Evolutionary conservation across 1,140 invertebrate genomes (phyloP), one percentile per base, ranked within the genome.

Genomic region (Frieseomelitta varia): DNA sequence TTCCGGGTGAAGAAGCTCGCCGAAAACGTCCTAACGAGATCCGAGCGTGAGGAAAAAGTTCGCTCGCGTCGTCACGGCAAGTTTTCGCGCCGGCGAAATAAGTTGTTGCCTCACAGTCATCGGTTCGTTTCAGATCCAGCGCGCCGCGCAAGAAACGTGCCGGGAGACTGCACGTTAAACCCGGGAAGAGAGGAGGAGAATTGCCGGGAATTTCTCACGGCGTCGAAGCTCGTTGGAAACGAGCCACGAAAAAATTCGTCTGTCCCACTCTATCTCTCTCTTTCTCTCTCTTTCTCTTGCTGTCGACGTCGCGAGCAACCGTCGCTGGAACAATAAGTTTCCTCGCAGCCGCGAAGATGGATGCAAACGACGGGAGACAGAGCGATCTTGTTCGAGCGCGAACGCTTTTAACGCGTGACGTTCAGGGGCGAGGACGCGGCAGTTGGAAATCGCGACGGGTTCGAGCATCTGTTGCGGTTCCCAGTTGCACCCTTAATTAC

Each of bases 381-480:
- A 80, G 58, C 19, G 56, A 84, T 80, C 72, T 63, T 21, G 71
- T 39, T 58, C 58, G 39, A 47, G 0, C 69, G 51, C 6, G 56
- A 68, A 81, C n/a, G 1, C 78, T 58, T 63, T 58, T n/a, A 56
- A 39, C 30, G n/a, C n/a, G n/a, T 6, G 10, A 21, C 55, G 51
- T 71, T 72, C 39, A 61, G 0, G 19, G 3, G 67, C 39, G 15
- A 34, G 69, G 56, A 56, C 58, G 80, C 63, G 73, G 73, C 47
- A 79, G 77, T 78, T 81, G 51, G 75, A 61, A 85, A 85, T 88
- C 86, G 86, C 67, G 65, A n/a, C 61, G 30, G 30, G 77, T 27
- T 79, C 83, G 68, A 75, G 87, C 88, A 90, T 91, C 87, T 87
- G 90, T 91, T 90, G 90, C 90, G 90, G 90, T 91, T 87, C 81